Conservation (phyloP, 1,140 invertebrate genomes). For the Probaryconus sp. region DNA sequence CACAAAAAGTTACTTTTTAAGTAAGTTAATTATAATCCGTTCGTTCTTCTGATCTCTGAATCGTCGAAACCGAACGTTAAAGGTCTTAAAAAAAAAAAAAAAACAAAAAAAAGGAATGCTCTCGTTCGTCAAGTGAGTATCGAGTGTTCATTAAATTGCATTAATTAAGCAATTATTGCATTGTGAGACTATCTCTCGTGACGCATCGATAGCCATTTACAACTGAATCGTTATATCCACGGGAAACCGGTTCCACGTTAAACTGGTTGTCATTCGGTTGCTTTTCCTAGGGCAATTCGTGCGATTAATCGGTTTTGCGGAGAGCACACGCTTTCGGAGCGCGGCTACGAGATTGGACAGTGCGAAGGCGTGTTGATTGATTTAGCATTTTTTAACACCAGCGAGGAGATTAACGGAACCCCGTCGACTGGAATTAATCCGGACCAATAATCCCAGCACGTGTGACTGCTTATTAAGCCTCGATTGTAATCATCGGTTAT, state of each 20-base stretch:
- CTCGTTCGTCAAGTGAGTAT: too few species aligned
- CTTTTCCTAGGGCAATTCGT: conserved; percentile 37
- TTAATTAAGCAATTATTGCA: conserved; percentile 18
- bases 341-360: conserved; percentile 6
- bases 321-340: conserved; percentile 6
- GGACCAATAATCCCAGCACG: conserved; percentile 15
- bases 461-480: conserved; percentile 9
- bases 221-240: conserved; percentile 11
- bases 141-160: background rate
- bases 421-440: background rate
- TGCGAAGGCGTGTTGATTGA: conserved; percentile 34
- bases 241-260: conserved; percentile 1
- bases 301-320: conserved; percentile 42
- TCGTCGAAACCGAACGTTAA: too few species aligned
- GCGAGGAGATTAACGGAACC: conserved; percentile 4
- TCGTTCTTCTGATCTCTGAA: too few species aligned
- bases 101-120: too few species aligned
- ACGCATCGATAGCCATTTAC: conserved; percentile 30
- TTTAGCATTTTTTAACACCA: conserved; percentile 13
- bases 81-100: too few species aligned
- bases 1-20: too few species aligned
- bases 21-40: too few species aligned
- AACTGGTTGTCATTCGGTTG: conserved; percentile 35
- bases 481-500: conserved; percentile 11
- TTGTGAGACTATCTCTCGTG: conserved; percentile 1